Evolutionary conservation across 1,140 invertebrate species (phyloP).

Genomic region (Pogonognathellus flavescens): DNA sequence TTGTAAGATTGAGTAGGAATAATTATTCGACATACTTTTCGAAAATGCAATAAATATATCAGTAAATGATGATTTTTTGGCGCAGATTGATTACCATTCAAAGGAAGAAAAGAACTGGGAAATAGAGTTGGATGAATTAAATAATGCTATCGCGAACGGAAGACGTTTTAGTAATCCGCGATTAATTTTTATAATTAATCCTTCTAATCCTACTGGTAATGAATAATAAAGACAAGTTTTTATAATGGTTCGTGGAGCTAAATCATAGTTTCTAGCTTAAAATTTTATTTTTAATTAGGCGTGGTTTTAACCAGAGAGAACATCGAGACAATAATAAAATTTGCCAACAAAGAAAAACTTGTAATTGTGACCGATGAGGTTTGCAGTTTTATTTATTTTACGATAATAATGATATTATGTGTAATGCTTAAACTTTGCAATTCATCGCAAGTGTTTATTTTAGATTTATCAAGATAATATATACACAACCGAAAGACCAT

Average conservation of each 20-base stretch:
- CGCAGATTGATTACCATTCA: too few species aligned
- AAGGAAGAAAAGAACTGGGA: not conserved
- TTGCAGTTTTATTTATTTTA: not conserved
- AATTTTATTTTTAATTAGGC: not conserved
- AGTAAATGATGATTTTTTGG: too few species aligned
- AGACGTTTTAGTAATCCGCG: not conserved
- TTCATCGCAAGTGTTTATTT: not conserved
- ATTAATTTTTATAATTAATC: not conserved
- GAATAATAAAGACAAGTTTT: not conserved
- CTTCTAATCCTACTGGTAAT: not conserved
- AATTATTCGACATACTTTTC: too few species aligned
- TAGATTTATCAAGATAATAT: not conserved
- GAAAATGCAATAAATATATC: too few species aligned
- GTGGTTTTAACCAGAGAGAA: not conserved
- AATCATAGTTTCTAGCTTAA: too few species aligned
- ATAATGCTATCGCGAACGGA: not conserved
- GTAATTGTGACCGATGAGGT: not conserved
- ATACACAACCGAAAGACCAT: not conserved
- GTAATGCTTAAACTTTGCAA: too few species aligned
- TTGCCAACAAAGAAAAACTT: slow-evolving; percentile 6
- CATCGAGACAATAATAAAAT: not conserved
- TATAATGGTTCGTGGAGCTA: too few species aligned
- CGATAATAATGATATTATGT: not conserved
- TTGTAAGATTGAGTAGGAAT: too few species aligned
- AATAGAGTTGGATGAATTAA: not conserved